Conservation (phyloP, 2,888 invertebrate species). For the Quadroppia sp. region DNA sequence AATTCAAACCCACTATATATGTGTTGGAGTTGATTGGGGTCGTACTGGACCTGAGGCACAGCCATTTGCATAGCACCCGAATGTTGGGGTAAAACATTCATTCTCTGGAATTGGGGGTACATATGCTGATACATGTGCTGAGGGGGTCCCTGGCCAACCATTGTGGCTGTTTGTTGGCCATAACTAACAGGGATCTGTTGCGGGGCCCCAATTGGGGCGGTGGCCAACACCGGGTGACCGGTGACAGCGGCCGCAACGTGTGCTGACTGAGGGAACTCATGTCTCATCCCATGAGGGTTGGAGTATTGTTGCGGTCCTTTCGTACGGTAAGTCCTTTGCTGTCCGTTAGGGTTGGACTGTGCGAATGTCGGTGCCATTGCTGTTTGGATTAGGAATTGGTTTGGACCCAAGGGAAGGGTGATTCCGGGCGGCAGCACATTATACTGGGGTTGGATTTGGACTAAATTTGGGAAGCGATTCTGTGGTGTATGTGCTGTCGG, state of each 20-base stretch:
- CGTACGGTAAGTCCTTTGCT: background rate
- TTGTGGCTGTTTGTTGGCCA: slow-evolving; percentile 41
- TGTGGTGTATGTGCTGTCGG: background rate
- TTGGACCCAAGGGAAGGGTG: background rate
- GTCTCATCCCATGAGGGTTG: slow-evolving; percentile 32
- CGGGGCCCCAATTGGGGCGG: slow-evolving; percentile 65
- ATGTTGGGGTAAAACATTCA: slow-evolving; percentile 17
- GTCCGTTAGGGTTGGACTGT: background rate
- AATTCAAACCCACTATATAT: background rate
- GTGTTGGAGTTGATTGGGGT: slow-evolving; percentile 6
- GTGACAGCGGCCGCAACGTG: slow-evolving; percentile 69
- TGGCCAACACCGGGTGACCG: slow-evolving; percentile 77
- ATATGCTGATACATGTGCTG: slow-evolving; percentile 22
- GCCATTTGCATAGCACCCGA: slow-evolving; percentile 14
- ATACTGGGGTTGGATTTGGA: slow-evolving; percentile 12
- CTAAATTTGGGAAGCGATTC: background rate
- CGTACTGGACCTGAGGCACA: slow-evolving; percentile 27
- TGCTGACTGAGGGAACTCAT: slow-evolving; percentile 59
- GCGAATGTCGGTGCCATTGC: background rate
- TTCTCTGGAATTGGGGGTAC: background rate
- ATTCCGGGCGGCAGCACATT: slow-evolving; percentile 23
- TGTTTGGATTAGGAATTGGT: slow-evolving; percentile 15
- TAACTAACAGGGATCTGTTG: slow-evolving; percentile 47
- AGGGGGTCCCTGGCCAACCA: slow-evolving; percentile 40
- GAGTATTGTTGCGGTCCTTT: slow-evolving; percentile 38